Evolutionary conservation across 2,113 vertebrate genomes (phyloP), one percentile per base, ranked within the genome.

Genomic region (Ochotona curzoniae): DNA sequence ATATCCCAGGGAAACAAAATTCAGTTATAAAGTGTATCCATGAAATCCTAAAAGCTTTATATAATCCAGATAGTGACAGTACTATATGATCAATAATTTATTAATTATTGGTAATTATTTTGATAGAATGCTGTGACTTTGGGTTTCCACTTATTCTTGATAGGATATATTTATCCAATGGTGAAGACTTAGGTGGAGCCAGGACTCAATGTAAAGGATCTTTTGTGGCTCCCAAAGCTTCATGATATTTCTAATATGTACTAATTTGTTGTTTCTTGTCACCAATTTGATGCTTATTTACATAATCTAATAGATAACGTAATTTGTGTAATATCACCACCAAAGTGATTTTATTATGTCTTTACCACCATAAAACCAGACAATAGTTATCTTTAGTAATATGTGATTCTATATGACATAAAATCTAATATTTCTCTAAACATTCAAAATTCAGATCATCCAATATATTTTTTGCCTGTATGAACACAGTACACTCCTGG

Each of bases 1-100:
- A 97, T 98, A 96, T 98, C 98, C 93, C 89, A 97, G 97, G 97
- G 97, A 98, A 98, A 98, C 93, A 97, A 97, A 98, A 98, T 98
- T 98, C 98, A 97, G 96, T 97, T 98, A 97, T 98, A 97, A 98
- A 97, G 92, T 95, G 97, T 98, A 98, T 96, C 96, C 96, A 97
- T 96, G 96, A 98, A 97, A 96, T 97, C 67, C 73, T 97, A 83
- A 97, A 98, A 98, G 97, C 90, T 83, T 98, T 96, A 92, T 97
- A 97, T 98, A 95, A 93, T 93, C 96, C 97, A 97, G 97, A 94
- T 94, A 98, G 91, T 96, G 96, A 97, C 96, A 98, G 97, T 97
- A 97, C 95, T 97, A 96, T 91, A 96, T 95, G 97, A 98, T 98
- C 97, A 98, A 98, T 98, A 98, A 97, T 97, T 97, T 97, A 98